Conservation (phyloP, 1,140 invertebrate species). For the Pantala flavescens region DNA sequence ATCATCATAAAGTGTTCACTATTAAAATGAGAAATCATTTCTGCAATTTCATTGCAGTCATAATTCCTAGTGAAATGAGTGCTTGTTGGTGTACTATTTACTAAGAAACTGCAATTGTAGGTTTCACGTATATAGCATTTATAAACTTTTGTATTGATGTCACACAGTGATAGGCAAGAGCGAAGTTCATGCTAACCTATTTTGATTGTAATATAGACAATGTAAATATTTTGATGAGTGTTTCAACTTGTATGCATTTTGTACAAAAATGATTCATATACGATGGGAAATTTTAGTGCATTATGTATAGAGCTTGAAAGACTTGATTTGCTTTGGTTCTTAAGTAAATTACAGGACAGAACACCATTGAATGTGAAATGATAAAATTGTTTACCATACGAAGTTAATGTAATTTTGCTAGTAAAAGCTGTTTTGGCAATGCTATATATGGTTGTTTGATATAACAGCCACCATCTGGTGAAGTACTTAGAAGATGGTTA, state of each 20-base stretch:
- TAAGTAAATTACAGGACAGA: neutral
- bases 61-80: conserved; percentile 15
- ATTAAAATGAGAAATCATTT: conserved; percentile 11
- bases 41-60: neutral
- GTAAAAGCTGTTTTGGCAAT: neutral
- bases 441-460: neutral
- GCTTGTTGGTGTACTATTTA: conserved; percentile 15
- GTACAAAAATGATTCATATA: conserved; percentile 17
- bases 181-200: neutral
- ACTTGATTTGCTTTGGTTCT: neutral
- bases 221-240: conserved; percentile 21
- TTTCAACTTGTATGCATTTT: conserved; percentile 18
- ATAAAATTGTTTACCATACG: neutral
- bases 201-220: conserved; percentile 14
- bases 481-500: neutral
- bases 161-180: neutral
- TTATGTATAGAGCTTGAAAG: neutral
- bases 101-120: conserved; percentile 14
- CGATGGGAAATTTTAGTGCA: neutral
- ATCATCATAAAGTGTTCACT: conserved; percentile 15
- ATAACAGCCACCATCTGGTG: neutral
- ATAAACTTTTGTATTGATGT: conserved; percentile 17
- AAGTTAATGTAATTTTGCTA: neutral
- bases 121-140: conserved; percentile 16
- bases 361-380: neutral